A percentile compares a stretch with the other conserved stretches of the same genome.
Evolutionary conservation across 1,140 invertebrate species (phyloP).

Genomic region (Nomia melanderi): DNA sequence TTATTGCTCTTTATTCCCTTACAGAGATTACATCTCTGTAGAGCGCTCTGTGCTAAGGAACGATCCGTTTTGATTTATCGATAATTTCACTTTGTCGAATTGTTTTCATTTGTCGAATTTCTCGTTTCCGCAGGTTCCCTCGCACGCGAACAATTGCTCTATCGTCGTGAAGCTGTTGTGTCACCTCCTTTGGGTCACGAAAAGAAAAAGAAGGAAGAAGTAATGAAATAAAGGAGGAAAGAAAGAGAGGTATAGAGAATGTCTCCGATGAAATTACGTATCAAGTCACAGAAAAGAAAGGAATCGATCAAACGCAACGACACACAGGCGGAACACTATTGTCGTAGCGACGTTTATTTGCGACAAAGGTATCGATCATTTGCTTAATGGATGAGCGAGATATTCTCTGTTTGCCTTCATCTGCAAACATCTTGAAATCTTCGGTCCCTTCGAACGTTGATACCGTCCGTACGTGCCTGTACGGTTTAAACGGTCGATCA

Average conservation of each 20-base stretch:
- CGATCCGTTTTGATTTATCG: too few species aligned
- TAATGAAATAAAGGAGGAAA: too few species aligned
- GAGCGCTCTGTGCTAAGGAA: too few species aligned
- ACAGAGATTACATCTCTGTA: too few species aligned
- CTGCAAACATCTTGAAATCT: constrained; percentile 37
- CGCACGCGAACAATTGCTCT: not conserved
- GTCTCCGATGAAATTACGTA: not conserved
- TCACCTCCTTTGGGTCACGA: too few species aligned
- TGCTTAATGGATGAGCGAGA: constrained; percentile 28
- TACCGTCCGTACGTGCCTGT: constrained; percentile 3
- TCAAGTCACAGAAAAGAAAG: not conserved
- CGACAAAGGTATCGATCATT: constrained; percentile 30
- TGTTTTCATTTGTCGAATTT: too few species aligned
- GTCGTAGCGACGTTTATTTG: not conserved
- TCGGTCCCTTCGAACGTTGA: constrained; percentile 6
- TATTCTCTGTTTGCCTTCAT: constrained; percentile 26
- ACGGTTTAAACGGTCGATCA: constrained; percentile 9
- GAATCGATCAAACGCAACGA: constrained; percentile 7
- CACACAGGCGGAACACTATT: not conserved
- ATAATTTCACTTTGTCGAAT: too few species aligned
- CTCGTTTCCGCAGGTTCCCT: too few species aligned
- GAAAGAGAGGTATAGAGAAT: too few species aligned
- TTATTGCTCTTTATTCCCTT: too few species aligned
- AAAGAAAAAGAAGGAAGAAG: not conserved
- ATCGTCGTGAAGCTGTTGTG: not conserved